Conservation (phyloP, 1,140 invertebrate genomes). For the Cepaea nemoralis region DNA sequence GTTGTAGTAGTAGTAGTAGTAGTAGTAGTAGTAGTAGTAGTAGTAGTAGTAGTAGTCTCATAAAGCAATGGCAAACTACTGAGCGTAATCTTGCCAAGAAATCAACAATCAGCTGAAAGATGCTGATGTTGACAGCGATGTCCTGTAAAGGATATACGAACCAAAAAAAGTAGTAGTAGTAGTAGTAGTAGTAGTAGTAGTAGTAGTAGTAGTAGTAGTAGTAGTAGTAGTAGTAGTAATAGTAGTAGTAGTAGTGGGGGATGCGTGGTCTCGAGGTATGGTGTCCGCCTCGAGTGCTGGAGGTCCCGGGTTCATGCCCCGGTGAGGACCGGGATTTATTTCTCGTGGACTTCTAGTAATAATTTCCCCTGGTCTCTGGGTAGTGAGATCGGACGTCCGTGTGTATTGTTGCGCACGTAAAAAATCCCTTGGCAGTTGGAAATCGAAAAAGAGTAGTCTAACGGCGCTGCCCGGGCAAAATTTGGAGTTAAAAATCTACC, state of each 20-base stretch:
- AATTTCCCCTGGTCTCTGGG: background rate
- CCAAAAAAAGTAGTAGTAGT: background rate
- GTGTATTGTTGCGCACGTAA: background rate
- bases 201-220: background rate
- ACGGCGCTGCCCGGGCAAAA: too few relatives aligned
- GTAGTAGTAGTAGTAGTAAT: background rate
- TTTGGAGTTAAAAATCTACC: too few relatives aligned
- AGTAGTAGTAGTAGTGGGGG: background rate
- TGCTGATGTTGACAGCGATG: background rate
- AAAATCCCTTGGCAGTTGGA: background rate
- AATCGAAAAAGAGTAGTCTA: background rate
- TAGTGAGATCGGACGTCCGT: background rate
- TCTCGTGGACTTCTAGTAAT: background rate
- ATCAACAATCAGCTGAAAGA: background rate
- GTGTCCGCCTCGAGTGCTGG: background rate
- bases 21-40: conserved; percentile 1
- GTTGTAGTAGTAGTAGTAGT: background rate
- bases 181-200: background rate
- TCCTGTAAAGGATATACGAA: background rate
- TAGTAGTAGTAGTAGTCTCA: background rate
- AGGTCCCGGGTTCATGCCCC: background rate
- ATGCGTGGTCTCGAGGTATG: background rate
- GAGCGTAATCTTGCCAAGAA: background rate
- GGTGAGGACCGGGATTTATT: background rate
- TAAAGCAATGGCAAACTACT: background rate